A percentile compares a stretch with the other conserved stretches of the same genome.
phyloP scores from a whole-genome alignment of 2,113 vertebrate species.

The Empidonax alnorum region DNA sequence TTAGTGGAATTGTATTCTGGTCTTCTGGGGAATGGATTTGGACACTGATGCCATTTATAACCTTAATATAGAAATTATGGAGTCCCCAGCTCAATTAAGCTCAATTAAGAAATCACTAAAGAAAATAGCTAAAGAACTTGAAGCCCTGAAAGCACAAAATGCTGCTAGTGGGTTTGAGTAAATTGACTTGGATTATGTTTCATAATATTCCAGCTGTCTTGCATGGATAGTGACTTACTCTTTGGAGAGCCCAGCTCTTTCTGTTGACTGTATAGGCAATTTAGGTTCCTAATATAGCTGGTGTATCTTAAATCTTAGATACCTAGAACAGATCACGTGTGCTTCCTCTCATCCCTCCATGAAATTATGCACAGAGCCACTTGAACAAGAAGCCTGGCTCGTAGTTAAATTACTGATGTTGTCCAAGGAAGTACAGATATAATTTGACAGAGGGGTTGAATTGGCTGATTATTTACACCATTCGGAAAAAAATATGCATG shows the following conservation, averaged over 20 bases:
- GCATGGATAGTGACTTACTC: not conserved
- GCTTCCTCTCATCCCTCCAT: not conserved
- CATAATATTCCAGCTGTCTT: constrained; percentile 35
- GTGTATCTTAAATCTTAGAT: not conserved
- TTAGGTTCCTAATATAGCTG: not conserved
- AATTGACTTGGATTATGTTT: not conserved
- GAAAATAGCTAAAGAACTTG: not conserved
- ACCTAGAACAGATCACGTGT: not conserved
- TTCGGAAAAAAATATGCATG: constrained; percentile 9
- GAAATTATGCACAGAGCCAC: not conserved
- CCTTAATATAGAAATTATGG: not conserved
- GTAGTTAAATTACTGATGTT: not conserved
- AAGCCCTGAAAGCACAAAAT: not conserved
- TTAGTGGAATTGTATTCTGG: not conserved
- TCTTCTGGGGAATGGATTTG: not conserved
- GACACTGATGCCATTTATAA: not conserved
- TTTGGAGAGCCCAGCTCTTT: not conserved
- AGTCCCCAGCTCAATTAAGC: not conserved
- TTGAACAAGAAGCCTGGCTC: not conserved
- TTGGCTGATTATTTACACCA: not conserved
- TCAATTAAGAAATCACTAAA: not conserved
- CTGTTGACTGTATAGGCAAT: not conserved
- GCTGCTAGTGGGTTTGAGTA: not conserved
- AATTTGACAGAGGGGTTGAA: not conserved
- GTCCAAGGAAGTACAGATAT: not conserved